A percentile compares a stretch with the other conserved stretches of the same genome.
These are phyloP conservation scores for Schizopygopsis pylzovi DNA, from an alignment of 2,797 vertebrate species.

Conservation along the genomic window DNA sequence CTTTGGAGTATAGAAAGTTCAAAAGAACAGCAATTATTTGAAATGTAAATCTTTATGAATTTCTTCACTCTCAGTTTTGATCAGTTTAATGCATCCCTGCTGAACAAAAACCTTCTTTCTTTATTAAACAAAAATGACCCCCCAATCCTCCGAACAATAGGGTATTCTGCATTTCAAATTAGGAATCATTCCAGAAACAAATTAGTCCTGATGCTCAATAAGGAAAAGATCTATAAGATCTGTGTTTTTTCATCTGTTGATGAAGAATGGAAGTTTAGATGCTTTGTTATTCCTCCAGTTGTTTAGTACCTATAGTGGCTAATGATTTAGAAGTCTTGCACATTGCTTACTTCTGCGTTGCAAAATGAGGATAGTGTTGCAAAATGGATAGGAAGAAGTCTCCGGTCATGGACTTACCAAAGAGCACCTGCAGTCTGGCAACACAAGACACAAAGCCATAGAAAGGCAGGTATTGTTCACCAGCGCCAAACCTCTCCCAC, in stretches of 20 bases:
- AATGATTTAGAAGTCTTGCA: background rate
- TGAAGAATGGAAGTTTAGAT: background rate
- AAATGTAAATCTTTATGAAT: background rate
- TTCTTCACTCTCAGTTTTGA: background rate
- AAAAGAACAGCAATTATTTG: background rate
- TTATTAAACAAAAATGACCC: background rate
- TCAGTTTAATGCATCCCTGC: background rate
- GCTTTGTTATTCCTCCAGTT: background rate
- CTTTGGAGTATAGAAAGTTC: background rate
- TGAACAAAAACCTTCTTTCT: background rate
- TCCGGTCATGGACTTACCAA: slow-evolving; percentile 68
- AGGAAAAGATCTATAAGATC: background rate
- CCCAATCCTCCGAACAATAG: background rate
- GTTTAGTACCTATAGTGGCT: background rate
- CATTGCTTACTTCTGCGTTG: background rate
- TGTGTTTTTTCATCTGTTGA: no score
- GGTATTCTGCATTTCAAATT: background rate
- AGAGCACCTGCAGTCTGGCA: slow-evolving; percentile 76
- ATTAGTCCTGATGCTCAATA: background rate
- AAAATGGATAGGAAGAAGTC: background rate
- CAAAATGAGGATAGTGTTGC: background rate
- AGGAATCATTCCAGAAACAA: background rate
- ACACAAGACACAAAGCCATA: slow-evolving; percentile 76
- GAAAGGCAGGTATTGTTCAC: slow-evolving; percentile 75
- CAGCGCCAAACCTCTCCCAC: slow-evolving; percentile 76